Base-by-base conservation (phyloP, 2,888 invertebrate genomes). In the Platerodrilus igneus region DNA sequence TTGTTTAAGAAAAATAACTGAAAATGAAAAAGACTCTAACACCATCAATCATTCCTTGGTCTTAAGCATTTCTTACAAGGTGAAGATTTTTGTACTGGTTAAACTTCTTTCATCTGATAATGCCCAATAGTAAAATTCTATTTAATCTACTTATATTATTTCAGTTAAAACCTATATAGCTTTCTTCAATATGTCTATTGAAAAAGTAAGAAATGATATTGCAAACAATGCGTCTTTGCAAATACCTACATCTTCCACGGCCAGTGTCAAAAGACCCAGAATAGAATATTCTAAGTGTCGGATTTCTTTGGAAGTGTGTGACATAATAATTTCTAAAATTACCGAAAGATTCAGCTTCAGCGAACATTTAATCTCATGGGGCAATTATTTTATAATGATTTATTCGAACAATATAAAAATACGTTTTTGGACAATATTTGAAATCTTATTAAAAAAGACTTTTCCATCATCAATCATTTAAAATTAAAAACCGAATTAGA, bases 281-380 rank as follows among this genome's bases (percentile, higher is more conserved):
- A 32, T 11, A 37, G 18, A 34, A 30, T 22, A 40, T 21, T 35
- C 39, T 20, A 39, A 39, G 21, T 17, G 30, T 26, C 17, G 22
- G 25, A 29, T 31, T 7, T 7, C 37, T 11, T 11, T 37, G 21
- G 42, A 46, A 36, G 37, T 46, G 46, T 29, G 42, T 42, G n/a
- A n/a, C n/a, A n/a, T n/a, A n/a, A n/a, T n/a, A n/a, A n/a, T n/a
- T n/a, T n/a, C n/a, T n/a, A n/a, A n/a, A n/a, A n/a, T n/a, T n/a
- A n/a, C n/a, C n/a, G n/a, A n/a, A n/a, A n/a, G n/a, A n/a, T n/a
- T n/a, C n/a, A n/a, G n/a, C n/a, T n/a, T n/a, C n/a, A n/a, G n/a
- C n/a, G n/a, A n/a, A n/a, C n/a, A n/a, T n/a, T n/a, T n/a, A n/a
- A n/a, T n/a, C n/a, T n/a, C n/a, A n/a, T n/a, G n/a, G n/a, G n/a